Evolutionary conservation across 2,113 vertebrate species (phyloP).

Genomic region (Prolemur simus): DNA sequence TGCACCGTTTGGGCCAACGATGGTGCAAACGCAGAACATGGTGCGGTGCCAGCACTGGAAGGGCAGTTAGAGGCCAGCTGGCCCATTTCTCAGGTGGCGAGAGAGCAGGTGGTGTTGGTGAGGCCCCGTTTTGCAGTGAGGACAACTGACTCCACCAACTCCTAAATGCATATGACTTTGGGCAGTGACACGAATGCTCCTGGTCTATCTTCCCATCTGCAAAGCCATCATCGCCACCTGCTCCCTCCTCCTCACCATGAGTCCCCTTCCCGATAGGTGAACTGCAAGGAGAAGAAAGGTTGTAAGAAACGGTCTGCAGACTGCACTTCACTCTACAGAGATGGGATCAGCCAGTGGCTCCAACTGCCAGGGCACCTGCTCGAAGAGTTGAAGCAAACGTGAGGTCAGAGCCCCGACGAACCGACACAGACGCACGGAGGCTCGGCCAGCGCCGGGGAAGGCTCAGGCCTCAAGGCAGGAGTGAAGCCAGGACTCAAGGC

Average conservation of each 20-base stretch:
- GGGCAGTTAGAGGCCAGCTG: fast-evolving
- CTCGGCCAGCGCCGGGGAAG: too few species aligned
- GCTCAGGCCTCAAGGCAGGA: background rate
- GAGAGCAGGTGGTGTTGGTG: fast-evolving
- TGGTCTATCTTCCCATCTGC: background rate
- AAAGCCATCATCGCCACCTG: background rate
- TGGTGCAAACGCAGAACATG: fast-evolving
- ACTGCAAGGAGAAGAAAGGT: background rate
- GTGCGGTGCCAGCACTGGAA: fast-evolving
- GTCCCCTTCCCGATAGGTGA: background rate
- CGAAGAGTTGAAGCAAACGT: background rate
- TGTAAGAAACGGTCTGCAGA: background rate
- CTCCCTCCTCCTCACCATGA: fast-evolving
- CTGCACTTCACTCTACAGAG: fast-evolving
- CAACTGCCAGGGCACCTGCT: fast-evolving
- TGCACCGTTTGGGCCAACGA: background rate
- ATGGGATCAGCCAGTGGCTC: fast-evolving
- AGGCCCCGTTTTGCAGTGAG: background rate
- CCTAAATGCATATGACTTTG: background rate
- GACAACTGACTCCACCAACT: too few species aligned
- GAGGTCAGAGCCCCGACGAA: background rate
- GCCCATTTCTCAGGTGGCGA: background rate
- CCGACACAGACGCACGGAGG: too few species aligned
- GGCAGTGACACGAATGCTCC: background rate
- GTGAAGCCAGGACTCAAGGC: too few species aligned